Percentiles rank a stretch among this genome's conserved stretches.
Conservation (phyloP, 2,797 vertebrate species). For the Hylomyscus alleni region DNA sequence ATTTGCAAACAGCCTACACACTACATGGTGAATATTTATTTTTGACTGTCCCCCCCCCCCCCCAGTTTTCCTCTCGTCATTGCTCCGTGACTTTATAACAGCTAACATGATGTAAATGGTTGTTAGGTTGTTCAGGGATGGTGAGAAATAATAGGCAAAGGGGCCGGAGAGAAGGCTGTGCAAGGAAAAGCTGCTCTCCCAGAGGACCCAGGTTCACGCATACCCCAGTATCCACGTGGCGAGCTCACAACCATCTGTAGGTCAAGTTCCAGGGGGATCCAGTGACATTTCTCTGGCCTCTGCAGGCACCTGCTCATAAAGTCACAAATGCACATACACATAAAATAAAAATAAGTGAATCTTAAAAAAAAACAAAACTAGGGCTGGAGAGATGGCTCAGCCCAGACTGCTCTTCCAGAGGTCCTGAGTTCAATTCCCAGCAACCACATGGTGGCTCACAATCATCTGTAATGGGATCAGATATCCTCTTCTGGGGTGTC, state of each 20-base stretch:
- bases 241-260: not conserved
- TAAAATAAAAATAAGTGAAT: not conserved
- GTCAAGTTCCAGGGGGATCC: not conserved
- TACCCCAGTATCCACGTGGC: too few relatives aligned
- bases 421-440: too few relatives aligned
- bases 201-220: not conserved
- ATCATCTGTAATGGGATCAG: too few relatives aligned
- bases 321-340: not conserved
- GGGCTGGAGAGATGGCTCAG: too few relatives aligned
- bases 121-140: not conserved
- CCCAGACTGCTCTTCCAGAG: too few relatives aligned
- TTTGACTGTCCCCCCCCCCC: not conserved
- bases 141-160: too few relatives aligned
- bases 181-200: not conserved
- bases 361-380: not conserved
- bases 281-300: too few relatives aligned
- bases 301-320: not conserved
- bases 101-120: not conserved
- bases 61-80: not conserved
- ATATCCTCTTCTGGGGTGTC: too few relatives aligned
- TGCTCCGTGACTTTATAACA: not conserved
- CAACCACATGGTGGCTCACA: too few relatives aligned
- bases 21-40: not conserved
- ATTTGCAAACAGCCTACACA: not conserved
- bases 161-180: not conserved